Base-by-base conservation (phyloP, 2,888 invertebrate species). In the Chrysolina americana region DNA sequence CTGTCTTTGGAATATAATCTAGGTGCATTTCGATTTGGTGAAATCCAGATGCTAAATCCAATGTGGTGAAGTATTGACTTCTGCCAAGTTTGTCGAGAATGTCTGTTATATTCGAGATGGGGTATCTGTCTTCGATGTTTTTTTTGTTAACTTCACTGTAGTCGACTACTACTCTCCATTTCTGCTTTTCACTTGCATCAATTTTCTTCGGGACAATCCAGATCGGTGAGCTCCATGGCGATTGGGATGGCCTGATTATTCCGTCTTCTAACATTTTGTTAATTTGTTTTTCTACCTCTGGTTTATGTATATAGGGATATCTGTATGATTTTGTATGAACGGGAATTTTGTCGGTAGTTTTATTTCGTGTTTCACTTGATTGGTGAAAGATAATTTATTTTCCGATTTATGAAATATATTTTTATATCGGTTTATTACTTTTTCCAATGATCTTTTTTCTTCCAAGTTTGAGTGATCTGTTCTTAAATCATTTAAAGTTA, bases 1-100 rank as follows among this genome's bases (percentile, higher is more conserved):
- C n/a, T n/a, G n/a, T n/a, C n/a, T n/a, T n/a, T n/a, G n/a, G n/a
- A n/a, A n/a, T n/a, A n/a, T n/a, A n/a, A n/a, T n/a, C 19, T 23
- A 62, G 48, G 17, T 71, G 13, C 50, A 75, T 73, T 74, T 75
- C 68, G 41, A 77, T 74, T 66, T 76, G 78, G 47, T 78, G 76
- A 65, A 71, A 77, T 41, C 69, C 75, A 11, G 59, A 70, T 10
- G n/a, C n/a, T n/a, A n/a, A n/a, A n/a, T n/a, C n/a, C n/a, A n/a
- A n/a, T n/a, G n/a, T n/a, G n/a, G n/a, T 21, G 65, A 41, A 9
- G 53, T 72, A 17, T 63, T 65, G 56, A 44, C 63, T 19, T 44
- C 68, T 41, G 15, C 72, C 72, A 21, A 72, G 56, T 47, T 62
- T 72, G 68, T 68, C 68, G 9, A 63, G 50, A 15, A n/a, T n/a